These are phyloP conservation scores for Candoia aspera DNA, from an alignment of 2,113 vertebrate genomes.

Conservation along the genomic window DNA sequence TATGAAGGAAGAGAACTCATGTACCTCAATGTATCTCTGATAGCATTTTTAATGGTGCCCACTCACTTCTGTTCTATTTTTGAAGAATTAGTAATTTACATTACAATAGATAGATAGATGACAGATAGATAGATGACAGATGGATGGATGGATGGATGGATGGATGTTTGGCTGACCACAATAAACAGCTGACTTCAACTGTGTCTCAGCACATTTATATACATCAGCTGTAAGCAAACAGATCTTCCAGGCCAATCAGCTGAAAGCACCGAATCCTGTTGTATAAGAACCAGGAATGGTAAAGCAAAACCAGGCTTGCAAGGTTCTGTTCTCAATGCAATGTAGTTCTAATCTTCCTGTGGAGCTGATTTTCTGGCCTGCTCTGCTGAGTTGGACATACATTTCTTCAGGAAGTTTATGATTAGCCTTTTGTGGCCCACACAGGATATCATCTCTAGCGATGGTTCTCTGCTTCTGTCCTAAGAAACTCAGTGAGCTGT, in stretches of 20 bases:
- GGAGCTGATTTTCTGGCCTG: too few species aligned
- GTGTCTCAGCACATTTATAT: not conserved
- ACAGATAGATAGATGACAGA: too few species aligned
- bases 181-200: not conserved
- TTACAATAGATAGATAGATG: constrained; percentile 3
- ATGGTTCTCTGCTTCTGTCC: too few species aligned
- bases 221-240: not conserved
- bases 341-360: too few species aligned
- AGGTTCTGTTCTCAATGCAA: too few species aligned
- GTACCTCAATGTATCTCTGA: not conserved
- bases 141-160: too few species aligned
- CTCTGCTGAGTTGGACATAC: too few species aligned
- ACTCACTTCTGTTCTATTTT: not conserved
- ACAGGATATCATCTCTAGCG: too few species aligned
- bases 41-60: not conserved
- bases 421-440: too few species aligned
- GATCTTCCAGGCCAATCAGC: not conserved
- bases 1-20: not conserved
- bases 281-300: not conserved
- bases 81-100: not conserved
- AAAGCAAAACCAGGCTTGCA: not conserved
- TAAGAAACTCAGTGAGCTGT: too few species aligned
- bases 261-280: not conserved
- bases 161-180: not conserved
- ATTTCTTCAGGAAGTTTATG: too few species aligned